Conservation (phyloP, 1,140 invertebrate genomes). For the Brachionus sp. region DNA sequence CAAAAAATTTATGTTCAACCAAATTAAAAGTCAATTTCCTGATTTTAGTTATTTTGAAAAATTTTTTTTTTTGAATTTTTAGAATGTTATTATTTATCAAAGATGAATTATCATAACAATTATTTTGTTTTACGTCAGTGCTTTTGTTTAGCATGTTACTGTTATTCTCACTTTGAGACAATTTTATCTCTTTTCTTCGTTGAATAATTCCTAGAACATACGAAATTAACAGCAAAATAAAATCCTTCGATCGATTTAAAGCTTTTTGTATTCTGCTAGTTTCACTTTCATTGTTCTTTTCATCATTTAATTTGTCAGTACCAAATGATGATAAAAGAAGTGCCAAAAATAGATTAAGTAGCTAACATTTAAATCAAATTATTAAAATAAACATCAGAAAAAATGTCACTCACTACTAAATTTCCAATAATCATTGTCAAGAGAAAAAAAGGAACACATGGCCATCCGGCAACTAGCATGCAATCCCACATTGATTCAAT, state of each 20-base stretch:
- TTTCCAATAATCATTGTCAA: slow-evolving; percentile 94
- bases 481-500: slow-evolving; percentile 99
- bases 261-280: slow-evolving; percentile 56
- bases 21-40: not conserved
- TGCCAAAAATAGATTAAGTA: slow-evolving; percentile 97
- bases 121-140: not conserved
- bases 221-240: not conserved
- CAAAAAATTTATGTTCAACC: not conserved
- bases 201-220: not conserved
- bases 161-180: not conserved
- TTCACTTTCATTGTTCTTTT: slow-evolving; percentile 56
- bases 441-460: slow-evolving; percentile 90
- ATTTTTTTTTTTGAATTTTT: not conserved
- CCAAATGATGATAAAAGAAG: slow-evolving; percentile 96
- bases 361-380: not conserved
- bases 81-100: not conserved
- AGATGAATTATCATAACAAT: not conserved
- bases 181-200: not conserved
- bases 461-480: slow-evolving; percentile 80
- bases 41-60: not conserved
- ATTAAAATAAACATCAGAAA: not conserved
- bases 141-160: not conserved
- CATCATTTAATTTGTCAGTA: slow-evolving; percentile 62
- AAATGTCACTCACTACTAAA: slow-evolving; percentile 71
- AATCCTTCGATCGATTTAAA: not conserved